A percentile compares a stretch with the other conserved stretches of the same genome.
These are phyloP conservation scores for Drosophila repletoides DNA, from an alignment of 1,140 invertebrate genomes.

Conservation along the genomic window DNA sequence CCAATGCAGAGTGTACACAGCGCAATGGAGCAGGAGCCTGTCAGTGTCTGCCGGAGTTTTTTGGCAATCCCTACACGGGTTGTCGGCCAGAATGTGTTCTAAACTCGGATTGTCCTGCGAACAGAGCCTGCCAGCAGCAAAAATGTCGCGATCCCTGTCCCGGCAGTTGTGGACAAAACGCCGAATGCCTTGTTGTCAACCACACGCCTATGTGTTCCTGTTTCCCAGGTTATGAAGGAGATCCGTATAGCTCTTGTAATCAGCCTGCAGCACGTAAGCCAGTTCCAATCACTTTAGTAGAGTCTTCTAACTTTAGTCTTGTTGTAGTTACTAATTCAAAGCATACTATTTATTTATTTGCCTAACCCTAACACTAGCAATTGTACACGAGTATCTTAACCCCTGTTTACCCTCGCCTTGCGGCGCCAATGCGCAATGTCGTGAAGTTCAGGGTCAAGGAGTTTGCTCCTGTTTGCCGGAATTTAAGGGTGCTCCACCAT, in stretches of 20 bases:
- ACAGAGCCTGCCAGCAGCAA: slow-evolving; percentile 87
- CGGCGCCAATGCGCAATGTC: slow-evolving; percentile 86
- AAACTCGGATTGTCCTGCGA: slow-evolving; percentile 88
- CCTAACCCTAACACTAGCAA: slow-evolving; percentile 68
- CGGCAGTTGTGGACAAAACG: slow-evolving; percentile 89
- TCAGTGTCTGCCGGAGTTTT: slow-evolving; percentile 86
- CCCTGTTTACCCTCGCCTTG: slow-evolving; percentile 87
- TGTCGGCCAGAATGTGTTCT: slow-evolving; percentile 89
- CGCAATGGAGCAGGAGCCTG: slow-evolving; percentile 88
- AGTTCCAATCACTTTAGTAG: slow-evolving; percentile 50
- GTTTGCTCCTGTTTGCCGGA: slow-evolving; percentile 89
- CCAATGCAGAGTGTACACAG: slow-evolving; percentile 89
- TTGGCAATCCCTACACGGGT: slow-evolving; percentile 89
- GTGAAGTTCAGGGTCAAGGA: slow-evolving; percentile 85
- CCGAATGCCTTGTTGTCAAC: slow-evolving; percentile 88
- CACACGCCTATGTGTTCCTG: slow-evolving; percentile 89
- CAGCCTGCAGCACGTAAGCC: slow-evolving; percentile 84
- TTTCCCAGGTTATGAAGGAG: slow-evolving; percentile 86
- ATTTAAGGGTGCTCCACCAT: slow-evolving; percentile 88
- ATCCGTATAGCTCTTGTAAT: slow-evolving; percentile 86
- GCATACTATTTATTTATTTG: slow-evolving; percentile 38
- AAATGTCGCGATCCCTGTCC: slow-evolving; percentile 91
- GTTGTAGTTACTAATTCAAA: slow-evolving; percentile 71
- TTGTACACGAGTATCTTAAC: slow-evolving; percentile 82
- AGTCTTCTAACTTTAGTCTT: slow-evolving; percentile 46